These are phyloP conservation scores for Thaumatotibia leucotreta DNA, from an alignment of 1,140 invertebrate species.

Conservation along the genomic window DNA sequence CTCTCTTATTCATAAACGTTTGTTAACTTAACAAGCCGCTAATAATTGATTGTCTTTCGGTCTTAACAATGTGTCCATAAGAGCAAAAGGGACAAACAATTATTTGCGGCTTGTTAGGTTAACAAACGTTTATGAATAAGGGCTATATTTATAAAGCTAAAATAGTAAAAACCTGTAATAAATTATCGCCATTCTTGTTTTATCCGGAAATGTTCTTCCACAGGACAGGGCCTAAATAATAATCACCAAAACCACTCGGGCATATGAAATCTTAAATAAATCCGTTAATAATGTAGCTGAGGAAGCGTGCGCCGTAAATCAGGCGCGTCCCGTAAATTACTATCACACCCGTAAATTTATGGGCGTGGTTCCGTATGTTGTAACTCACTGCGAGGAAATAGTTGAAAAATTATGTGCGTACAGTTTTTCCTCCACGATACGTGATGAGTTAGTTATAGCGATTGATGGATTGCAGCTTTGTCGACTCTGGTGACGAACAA, in stretches of 20 bases:
- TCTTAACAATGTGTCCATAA: too few relatives aligned
- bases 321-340: neutral
- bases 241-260: neutral
- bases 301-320: neutral
- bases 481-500: too few relatives aligned
- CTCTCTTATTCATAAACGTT: too few relatives aligned
- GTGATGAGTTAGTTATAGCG: neutral
- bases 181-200: too few relatives aligned
- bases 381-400: neutral
- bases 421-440: neutral
- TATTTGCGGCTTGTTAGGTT: too few relatives aligned
- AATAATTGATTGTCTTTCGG: too few relatives aligned
- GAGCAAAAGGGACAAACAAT: too few relatives aligned
- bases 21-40: too few relatives aligned
- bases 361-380: neutral
- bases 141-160: too few relatives aligned
- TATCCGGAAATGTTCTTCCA: neutral
- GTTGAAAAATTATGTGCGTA: neutral
- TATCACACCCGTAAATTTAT: constrained; percentile 6
- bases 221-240: neutral
- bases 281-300: neutral
- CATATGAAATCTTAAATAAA: neutral
- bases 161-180: too few relatives aligned
- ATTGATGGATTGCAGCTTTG: neutral
- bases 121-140: too few relatives aligned